These are phyloP conservation scores for Mergus octosetaceus DNA, from an alignment of 2,797 vertebrate species.

Conservation along the genomic window DNA sequence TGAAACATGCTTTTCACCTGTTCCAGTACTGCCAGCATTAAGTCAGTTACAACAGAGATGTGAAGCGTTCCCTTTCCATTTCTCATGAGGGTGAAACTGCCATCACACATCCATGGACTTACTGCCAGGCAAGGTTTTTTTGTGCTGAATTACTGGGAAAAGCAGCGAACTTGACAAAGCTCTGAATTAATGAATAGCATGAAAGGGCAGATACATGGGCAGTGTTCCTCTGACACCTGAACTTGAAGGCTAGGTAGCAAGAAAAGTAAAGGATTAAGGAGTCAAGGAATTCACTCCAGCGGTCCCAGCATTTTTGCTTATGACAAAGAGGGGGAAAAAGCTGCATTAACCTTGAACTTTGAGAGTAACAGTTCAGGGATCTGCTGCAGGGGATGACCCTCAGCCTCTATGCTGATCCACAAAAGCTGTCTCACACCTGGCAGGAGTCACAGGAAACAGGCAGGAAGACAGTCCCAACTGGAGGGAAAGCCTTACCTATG, in stretches of 20 bases:
- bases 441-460: background rate
- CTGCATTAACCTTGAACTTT: background rate
- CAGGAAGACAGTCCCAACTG: background rate
- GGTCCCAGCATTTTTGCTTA: background rate
- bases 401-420: fast-evolving
- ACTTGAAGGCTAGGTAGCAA: background rate
- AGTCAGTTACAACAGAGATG: background rate
- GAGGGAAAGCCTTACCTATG: fast-evolving
- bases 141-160: background rate
- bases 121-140: background rate
- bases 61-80: background rate
- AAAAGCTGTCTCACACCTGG: background rate
- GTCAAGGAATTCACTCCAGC: background rate
- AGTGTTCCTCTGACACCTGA: background rate
- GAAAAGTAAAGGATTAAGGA: background rate
- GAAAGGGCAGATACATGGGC: background rate
- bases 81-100: background rate
- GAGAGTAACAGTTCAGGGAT: fast-evolving
- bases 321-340: background rate
- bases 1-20: fast-evolving
- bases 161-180: background rate
- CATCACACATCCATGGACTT: background rate
- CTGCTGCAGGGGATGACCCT: background rate
- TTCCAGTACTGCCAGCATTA: background rate
- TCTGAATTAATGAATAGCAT: background rate